A percentile compares a stretch with the other conserved stretches of the same genome.
Evolutionary conservation across 2,888 invertebrate species (phyloP).

Genomic region (Ferdinandea cuprea): DNA sequence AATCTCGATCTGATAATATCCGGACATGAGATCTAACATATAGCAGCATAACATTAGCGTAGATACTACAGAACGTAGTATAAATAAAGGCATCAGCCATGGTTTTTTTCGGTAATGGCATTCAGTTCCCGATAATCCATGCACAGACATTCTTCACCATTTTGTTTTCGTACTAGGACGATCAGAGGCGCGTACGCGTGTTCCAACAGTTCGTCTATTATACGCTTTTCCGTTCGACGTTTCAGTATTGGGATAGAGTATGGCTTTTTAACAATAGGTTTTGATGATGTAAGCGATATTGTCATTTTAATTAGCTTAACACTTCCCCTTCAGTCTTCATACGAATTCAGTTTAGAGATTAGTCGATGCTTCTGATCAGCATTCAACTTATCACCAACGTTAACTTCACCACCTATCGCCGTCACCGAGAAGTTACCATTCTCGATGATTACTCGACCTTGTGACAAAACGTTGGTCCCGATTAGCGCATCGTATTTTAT

Average conservation of each 20-base stretch:
- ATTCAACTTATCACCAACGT: conserved; percentile 1
- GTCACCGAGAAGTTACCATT: conserved; percentile 43
- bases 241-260: conserved; percentile 58
- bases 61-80: conserved; percentile 74
- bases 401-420: background rate
- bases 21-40: conserved; percentile 75
- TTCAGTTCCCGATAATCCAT: conserved; percentile 66
- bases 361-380: conserved; percentile 5
- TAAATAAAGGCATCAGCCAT: too few relatives aligned
- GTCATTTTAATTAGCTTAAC: conserved; percentile 45
- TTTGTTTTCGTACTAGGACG: conserved; percentile 74
- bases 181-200: conserved; percentile 43
- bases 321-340: conserved; percentile 46
- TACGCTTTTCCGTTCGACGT: conserved; percentile 32
- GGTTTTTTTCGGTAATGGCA: too few relatives aligned
- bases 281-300: conserved; percentile 30
- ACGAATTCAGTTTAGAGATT: conserved; percentile 26
- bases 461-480: conserved; percentile 47
- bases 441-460: conserved; percentile 55
- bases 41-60: conserved; percentile 77
- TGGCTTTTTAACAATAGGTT: conserved; percentile 37
- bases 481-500: conserved; percentile 44
- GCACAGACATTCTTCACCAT: conserved; percentile 78
- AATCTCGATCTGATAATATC: conserved; percentile 77
- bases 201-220: conserved; percentile 40